Percentiles rank a stretch among this genome's conserved stretches.
phyloP scores from a whole-genome alignment of 2,113 vertebrate genomes.

The Stomatorhinus ivindoensis region DNA sequence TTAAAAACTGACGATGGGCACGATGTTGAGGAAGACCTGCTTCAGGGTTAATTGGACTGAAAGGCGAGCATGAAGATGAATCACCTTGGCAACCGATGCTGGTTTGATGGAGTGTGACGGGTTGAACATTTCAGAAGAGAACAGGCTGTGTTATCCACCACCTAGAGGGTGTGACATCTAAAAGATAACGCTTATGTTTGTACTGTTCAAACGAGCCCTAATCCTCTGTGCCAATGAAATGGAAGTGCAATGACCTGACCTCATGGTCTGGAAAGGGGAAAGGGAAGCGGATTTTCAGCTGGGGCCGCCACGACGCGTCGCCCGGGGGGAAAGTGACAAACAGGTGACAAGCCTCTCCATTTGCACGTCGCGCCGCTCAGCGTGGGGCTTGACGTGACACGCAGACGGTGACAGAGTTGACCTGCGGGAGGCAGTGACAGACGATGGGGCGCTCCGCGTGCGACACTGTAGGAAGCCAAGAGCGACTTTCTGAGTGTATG shows the following conservation, averaged over 20 bases:
- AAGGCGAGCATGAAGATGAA: background rate
- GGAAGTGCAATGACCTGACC: background rate
- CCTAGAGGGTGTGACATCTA: background rate
- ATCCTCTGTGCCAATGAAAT: no score
- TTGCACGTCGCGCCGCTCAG: slow-evolving; percentile 53
- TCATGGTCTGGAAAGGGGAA: background rate
- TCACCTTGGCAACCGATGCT: background rate
- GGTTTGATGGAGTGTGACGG: background rate
- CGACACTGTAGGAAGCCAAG: slow-evolving; percentile 39
- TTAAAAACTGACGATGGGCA: background rate
- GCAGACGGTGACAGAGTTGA: slow-evolving; percentile 40
- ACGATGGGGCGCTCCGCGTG: slow-evolving; percentile 35
- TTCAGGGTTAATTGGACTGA: background rate
- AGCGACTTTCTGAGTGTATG: background rate
- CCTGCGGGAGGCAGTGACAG: slow-evolving; percentile 38
- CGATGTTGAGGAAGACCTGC: background rate
- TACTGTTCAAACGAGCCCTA: background rate
- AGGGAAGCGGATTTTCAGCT: slow-evolving; percentile 17
- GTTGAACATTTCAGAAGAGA: background rate
- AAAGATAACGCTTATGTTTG: background rate
- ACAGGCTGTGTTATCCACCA: background rate
- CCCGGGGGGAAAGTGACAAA: slow-evolving; percentile 56
- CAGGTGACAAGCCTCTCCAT: slow-evolving; percentile 55
- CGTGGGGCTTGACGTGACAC: slow-evolving; percentile 48
- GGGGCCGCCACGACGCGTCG: slow-evolving; percentile 47